Evolutionary conservation across 2,797 vertebrate species (phyloP).

Genomic region (Triplophysa bombifrons): DNA sequence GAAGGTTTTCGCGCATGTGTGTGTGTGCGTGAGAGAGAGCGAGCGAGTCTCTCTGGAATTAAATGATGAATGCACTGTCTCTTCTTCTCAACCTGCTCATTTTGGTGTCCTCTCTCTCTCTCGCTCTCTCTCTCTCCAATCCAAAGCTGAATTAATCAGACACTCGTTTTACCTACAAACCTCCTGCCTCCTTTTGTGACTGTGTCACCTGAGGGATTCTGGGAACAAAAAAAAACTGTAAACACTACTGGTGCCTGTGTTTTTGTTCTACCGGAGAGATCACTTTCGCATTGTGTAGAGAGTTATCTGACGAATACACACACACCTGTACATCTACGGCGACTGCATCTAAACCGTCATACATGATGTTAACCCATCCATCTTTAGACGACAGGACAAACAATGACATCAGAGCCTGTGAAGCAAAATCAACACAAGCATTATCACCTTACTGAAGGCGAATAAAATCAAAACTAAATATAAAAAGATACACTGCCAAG

Average conservation of each 20-base stretch:
- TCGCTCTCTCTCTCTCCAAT: conserved; percentile 10
- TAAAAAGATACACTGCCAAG: too few species aligned
- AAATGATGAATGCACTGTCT: conserved; percentile 19
- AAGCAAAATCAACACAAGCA: not conserved
- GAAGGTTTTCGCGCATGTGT: conserved; percentile 11
- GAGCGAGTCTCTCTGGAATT: conserved; percentile 24
- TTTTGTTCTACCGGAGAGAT: conserved; percentile 15
- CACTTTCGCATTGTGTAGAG: conserved; percentile 1
- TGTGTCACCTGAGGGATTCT: conserved; percentile 25
- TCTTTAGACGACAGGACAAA: conserved; percentile 96
- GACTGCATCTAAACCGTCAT: conserved; percentile 90
- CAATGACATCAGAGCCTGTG: conserved; percentile 92
- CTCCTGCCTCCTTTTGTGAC: conserved; percentile 12
- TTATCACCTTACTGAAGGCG: too few species aligned
- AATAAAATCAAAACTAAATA: too few species aligned
- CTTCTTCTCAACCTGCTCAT: conserved; percentile 39
- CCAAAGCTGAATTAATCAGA: conserved; percentile 36
- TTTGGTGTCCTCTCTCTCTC: conserved; percentile 40
- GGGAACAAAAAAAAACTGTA: not conserved
- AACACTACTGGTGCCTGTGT: conserved; percentile 10
- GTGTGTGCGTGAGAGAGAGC: conserved; percentile 2
- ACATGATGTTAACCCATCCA: conserved; percentile 98
- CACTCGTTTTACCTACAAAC: conserved; percentile 22
- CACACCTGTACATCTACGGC: conserved; percentile 92
- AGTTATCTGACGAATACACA: conserved; percentile 27